These are phyloP conservation scores for Heliconius ismenius DNA, from an alignment of 2,888 invertebrate species.

Conservation along the genomic window DNA sequence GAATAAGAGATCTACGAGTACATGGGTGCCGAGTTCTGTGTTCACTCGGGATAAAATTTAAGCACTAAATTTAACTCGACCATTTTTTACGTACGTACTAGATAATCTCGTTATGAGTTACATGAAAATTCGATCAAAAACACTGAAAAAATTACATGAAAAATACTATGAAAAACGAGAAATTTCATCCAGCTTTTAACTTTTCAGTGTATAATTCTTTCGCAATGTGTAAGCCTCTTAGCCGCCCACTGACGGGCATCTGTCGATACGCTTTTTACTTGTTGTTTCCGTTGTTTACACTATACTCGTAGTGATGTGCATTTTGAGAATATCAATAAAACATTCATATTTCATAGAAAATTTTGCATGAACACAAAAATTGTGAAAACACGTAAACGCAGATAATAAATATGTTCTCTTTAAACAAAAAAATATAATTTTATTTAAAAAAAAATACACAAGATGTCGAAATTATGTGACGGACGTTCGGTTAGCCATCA, in stretches of 20 bases:
- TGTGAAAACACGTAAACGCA: too few relatives aligned
- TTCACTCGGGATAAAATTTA: too few relatives aligned
- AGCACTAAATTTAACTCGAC: too few relatives aligned
- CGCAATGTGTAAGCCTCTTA: not conserved
- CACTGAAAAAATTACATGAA: not conserved
- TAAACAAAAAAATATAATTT: too few relatives aligned
- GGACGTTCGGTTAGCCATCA: too few relatives aligned
- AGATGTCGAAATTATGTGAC: too few relatives aligned
- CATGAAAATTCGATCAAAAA: not conserved
- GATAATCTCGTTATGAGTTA: too few relatives aligned
- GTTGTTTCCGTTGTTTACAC: conserved; percentile 1
- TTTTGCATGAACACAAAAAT: not conserved
- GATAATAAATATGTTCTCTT: too few relatives aligned
- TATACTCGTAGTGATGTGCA: not conserved
- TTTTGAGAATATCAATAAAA: not conserved
- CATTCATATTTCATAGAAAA: not conserved
- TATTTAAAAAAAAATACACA: too few relatives aligned
- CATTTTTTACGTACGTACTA: too few relatives aligned
- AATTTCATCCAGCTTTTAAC: not conserved
- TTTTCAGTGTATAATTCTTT: conserved; percentile 2
- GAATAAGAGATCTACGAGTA: too few relatives aligned
- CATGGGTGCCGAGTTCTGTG: too few relatives aligned
- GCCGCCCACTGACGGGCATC: conserved; percentile 25
- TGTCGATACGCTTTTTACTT: conserved; percentile 23
- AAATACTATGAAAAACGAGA: not conserved